Conservation (phyloP, 2,797 vertebrate genomes). For the Austrolebias charrua region DNA sequence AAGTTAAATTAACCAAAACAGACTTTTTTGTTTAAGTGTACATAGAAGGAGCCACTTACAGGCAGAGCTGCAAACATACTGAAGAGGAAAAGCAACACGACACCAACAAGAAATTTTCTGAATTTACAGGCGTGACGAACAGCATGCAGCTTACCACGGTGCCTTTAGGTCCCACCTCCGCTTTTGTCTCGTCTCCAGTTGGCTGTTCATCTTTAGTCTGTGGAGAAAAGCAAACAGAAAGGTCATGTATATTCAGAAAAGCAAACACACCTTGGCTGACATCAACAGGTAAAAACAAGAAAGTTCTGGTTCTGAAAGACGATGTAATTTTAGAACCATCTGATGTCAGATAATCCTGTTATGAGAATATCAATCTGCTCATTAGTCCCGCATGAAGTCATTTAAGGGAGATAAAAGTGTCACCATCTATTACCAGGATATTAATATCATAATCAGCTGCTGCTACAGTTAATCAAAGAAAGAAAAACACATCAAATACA, state of each 20-base stretch:
- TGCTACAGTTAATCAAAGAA: background rate
- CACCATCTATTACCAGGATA: slow-evolving; percentile 7
- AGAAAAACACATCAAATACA: background rate
- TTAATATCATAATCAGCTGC: slow-evolving; percentile 25
- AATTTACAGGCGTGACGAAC: background rate
- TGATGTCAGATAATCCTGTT: background rate
- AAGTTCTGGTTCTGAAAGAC: background rate
- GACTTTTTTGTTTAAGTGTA: background rate
- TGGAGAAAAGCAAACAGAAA: slow-evolving; percentile 43
- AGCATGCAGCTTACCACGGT: slow-evolving; percentile 62
- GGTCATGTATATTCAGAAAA: slow-evolving; percentile 2
- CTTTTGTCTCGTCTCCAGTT: slow-evolving; percentile 40
- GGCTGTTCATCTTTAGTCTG: slow-evolving; percentile 72
- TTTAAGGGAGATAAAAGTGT: background rate
- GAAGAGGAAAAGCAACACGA: slow-evolving; percentile 2
- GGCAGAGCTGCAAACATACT: background rate
- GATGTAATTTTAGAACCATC: background rate
- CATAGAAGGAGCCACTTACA: background rate
- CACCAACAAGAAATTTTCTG: background rate
- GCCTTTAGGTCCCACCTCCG: slow-evolving; percentile 42
- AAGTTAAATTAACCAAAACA: background rate
- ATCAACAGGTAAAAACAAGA: background rate
- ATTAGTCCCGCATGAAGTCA: slow-evolving; percentile 21
- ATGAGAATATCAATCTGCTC: slow-evolving; percentile 10
- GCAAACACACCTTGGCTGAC: background rate